Evolutionary conservation across 2,113 vertebrate genomes (phyloP), one percentile per base, ranked within the genome.

Genomic region (Scartelaos histophorus): DNA sequence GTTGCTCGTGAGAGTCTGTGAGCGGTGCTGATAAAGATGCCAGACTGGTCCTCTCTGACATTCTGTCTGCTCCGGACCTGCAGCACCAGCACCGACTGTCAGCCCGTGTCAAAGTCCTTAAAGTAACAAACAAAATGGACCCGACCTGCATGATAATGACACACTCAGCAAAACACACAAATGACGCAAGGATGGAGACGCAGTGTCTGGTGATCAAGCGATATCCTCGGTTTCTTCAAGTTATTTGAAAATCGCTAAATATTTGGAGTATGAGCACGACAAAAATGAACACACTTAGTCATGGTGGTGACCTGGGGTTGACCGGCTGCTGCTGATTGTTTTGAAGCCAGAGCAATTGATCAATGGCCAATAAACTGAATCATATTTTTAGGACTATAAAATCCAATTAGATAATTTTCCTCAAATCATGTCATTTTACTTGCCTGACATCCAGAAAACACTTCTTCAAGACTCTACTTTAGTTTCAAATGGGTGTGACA

Each of bases 21-120:
- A 67, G 65, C 16, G 1, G n/a, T 6, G 49, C 73, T 82, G 66
- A 67, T 67, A 76, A 82, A 82, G 76, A 84, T 74, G 74, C 74
- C 58, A 54, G 71, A 34, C 75, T 65, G 45, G 60, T 76, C 74
- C 57, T 56, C 62, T 17, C 67, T 67, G 71, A 79, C 75, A 74
- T 71, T 82, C 73, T 66, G 65, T 57, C 76, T 51, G 61, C 61
- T 64, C 10, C 11, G 34, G 70, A 85, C 80, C 75, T 76, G 25
- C 46, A 54, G 72, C 38, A 62, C 5, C 61, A 64, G 29, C 29
- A n/a, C 61, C 21, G 12, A 58, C 61, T 64, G 61, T 64, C 61
- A 64, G 34, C 34, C 9, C 25, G 17, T 38, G 61, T 64, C 61
- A 64, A 64, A 64, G 61, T 64, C 61, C 61, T 64, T 64, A 64